A percentile compares a stretch with the other conserved stretches of the same genome.
These are phyloP conservation scores for Cacoxenus indagator DNA, from an alignment of 2,888 invertebrate genomes.

Conservation along the genomic window DNA sequence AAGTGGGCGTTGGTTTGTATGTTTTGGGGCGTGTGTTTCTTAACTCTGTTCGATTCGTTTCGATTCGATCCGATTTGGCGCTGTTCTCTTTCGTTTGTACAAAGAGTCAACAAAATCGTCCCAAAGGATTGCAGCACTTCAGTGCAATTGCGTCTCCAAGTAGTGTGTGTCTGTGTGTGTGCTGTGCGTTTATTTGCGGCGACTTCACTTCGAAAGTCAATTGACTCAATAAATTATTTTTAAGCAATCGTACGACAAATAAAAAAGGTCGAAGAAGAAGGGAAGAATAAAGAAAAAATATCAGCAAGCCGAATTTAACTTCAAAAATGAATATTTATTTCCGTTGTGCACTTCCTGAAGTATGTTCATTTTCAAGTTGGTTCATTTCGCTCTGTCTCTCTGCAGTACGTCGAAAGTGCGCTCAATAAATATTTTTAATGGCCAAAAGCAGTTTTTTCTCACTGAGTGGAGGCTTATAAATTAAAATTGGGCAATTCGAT, in stretches of 20 bases:
- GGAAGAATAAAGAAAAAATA: neutral
- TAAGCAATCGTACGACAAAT: slow-evolving; percentile 49
- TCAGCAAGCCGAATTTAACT: neutral
- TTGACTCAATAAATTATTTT: slow-evolving; percentile 65
- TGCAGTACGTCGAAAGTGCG: neutral
- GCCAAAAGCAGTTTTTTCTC: neutral
- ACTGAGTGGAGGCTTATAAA: neutral
- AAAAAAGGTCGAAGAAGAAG: neutral
- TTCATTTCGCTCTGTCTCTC: no score
- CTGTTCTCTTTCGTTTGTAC: no score
- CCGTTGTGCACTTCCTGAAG: neutral
- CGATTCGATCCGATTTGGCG: no score
- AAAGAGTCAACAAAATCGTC: slow-evolving; percentile 48
- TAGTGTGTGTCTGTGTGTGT: slow-evolving; percentile 33
- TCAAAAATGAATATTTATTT: slow-evolving; percentile 14
- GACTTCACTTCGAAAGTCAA: slow-evolving; percentile 58
- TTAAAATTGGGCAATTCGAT: no score
- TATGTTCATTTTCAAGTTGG: neutral
- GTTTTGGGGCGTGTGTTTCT: neutral
- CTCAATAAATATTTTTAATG: neutral
- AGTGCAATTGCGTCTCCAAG: slow-evolving; percentile 26
- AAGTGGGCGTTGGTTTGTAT: neutral
- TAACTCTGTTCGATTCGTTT: no score
- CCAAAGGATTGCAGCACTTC: slow-evolving; percentile 25
- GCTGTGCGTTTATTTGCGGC: slow-evolving; percentile 59